These are phyloP conservation scores for Ailurus styani DNA, from an alignment of 2,113 vertebrate genomes.

Conservation along the genomic window DNA sequence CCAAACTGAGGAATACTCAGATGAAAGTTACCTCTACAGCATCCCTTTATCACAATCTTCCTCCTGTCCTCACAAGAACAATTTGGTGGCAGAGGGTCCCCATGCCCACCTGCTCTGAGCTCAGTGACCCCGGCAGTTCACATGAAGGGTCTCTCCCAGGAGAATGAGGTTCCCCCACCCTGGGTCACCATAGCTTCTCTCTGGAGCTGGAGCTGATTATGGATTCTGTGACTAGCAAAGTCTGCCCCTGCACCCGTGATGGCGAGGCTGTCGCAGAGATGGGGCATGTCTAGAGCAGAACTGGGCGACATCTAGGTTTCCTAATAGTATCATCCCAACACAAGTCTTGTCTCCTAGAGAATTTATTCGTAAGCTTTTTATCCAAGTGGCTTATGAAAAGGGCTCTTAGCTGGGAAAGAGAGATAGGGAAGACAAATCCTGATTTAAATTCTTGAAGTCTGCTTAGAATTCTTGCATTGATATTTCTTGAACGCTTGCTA, in stretches of 20 bases:
- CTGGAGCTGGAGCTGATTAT: not conserved
- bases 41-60: not conserved
- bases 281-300: not conserved
- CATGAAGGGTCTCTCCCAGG: not conserved
- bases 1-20: not conserved
- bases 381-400: not conserved
- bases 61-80: not conserved
- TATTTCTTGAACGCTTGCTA: not conserved
- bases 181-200: not conserved
- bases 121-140: not conserved
- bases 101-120: rapidly evolving
- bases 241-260: not conserved
- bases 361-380: not conserved
- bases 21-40: not conserved
- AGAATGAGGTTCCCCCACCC: too few species aligned
- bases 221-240: not conserved
- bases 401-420: not conserved
- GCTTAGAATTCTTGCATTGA: not conserved
- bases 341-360: not conserved
- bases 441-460: not conserved
- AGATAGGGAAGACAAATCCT: not conserved
- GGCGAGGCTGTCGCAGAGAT: not conserved
- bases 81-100: not conserved
- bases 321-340: not conserved
- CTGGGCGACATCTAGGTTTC: not conserved